These are phyloP conservation scores for Lasiommata megera DNA, from an alignment of 2,888 invertebrate genomes.

Conservation along the genomic window DNA sequence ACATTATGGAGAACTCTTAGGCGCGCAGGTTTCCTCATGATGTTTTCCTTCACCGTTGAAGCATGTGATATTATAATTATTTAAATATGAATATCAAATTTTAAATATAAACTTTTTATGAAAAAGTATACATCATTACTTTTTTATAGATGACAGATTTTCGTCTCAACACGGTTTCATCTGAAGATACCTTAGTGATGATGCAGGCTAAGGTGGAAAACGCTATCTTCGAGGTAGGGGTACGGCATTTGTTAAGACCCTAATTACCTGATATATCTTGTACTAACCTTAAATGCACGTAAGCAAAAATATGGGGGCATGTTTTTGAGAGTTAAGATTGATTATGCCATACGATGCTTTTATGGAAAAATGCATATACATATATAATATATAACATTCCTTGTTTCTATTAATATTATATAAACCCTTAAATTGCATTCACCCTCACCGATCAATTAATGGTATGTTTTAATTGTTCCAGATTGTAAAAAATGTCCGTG, in stretches of 20 bases:
- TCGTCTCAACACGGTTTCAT: neutral
- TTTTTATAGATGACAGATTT: conserved; percentile 10
- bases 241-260: neutral
- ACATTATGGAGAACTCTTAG: too few species aligned
- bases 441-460: neutral
- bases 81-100: too few species aligned
- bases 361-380: neutral
- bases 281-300: neutral
- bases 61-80: too few species aligned
- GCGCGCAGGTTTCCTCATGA: too few species aligned
- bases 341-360: neutral
- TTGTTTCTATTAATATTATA: neutral
- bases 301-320: neutral
- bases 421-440: neutral
- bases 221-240: conserved; percentile 1
- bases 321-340: neutral
- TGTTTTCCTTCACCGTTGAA: too few species aligned
- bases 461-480: conserved; percentile 52
- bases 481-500: conserved; percentile 63
- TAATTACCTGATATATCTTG: neutral
- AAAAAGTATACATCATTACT: neutral
- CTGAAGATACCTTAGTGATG: neutral
- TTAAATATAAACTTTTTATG: neutral
- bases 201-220: conserved; percentile 6
- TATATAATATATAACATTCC: neutral